A percentile compares a stretch with the other conserved stretches of the same genome.
Conservation (phyloP, 2,113 vertebrate species). For the Cyphomyrus plagiostoma region DNA sequence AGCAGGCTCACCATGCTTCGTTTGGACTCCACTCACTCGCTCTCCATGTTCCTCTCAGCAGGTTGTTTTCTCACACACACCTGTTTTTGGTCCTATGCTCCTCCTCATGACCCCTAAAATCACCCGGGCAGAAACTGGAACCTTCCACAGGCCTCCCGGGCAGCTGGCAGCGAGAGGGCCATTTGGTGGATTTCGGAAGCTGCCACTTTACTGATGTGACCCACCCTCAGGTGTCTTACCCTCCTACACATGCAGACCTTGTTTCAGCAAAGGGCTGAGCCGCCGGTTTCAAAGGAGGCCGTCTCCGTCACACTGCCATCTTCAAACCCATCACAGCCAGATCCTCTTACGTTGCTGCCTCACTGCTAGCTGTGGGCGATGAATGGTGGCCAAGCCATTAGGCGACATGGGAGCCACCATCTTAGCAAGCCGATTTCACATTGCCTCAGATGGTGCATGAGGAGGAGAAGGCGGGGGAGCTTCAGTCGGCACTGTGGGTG, state of each 20-base stretch:
- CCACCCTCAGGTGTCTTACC: not conserved
- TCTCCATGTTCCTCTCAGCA: not conserved
- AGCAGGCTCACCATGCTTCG: not conserved
- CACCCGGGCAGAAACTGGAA: not conserved
- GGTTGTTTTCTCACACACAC: not conserved
- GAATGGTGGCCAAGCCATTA: not conserved
- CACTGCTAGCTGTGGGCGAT: not conserved
- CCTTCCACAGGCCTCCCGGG: not conserved
- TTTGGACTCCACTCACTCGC: not conserved
- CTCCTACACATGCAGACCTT: not conserved
- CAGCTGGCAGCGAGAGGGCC: not conserved
- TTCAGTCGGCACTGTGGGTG: not conserved
- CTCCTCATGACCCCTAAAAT: not conserved
- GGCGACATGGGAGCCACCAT: not conserved
- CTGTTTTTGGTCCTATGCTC: not conserved
- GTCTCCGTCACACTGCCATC: not conserved
- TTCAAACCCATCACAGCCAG: not conserved
- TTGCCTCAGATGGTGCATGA: not conserved
- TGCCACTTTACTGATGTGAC: not conserved
- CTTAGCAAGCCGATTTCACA: not conserved
- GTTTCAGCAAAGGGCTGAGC: not conserved
- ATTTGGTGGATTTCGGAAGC: not conserved
- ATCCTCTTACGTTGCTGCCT: not conserved
- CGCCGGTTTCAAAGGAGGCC: not conserved
- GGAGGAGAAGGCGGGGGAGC: not conserved